These are phyloP conservation scores for Ochotona curzoniae DNA, from an alignment of 2,113 vertebrate genomes.

Conservation along the genomic window DNA sequence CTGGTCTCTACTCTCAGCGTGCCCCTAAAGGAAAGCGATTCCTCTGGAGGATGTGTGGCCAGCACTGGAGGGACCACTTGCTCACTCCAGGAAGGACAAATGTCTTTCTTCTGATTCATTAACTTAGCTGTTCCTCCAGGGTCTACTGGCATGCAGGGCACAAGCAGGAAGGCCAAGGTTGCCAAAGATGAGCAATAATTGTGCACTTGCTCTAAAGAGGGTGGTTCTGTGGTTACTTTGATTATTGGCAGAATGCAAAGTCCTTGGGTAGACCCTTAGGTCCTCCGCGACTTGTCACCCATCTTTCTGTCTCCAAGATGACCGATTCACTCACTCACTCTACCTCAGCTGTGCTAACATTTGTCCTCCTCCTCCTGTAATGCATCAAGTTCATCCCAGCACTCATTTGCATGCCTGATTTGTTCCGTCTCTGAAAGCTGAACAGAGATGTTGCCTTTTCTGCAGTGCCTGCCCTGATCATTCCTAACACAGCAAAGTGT, in stretches of 20 bases:
- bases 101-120: background rate
- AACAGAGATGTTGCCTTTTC: background rate
- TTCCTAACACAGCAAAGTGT: background rate
- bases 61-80: background rate
- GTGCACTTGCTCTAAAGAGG: background rate
- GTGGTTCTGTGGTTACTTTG: slow-evolving; percentile 8
- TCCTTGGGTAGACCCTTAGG: background rate
- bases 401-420: background rate
- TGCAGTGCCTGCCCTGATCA: no score
- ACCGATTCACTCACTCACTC: background rate
- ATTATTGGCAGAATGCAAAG: slow-evolving; percentile 6
- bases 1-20: background rate
- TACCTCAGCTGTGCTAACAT: background rate
- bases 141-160: background rate
- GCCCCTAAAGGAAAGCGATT: background rate
- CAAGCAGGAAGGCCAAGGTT: background rate
- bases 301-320: background rate
- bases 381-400: no score
- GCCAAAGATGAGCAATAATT: background rate
- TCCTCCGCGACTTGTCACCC: background rate
- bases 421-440: background rate
- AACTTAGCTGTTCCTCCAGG: background rate
- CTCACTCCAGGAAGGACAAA: background rate
- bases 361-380: background rate
- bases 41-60: no score